These are phyloP conservation scores for Serinus canaria DNA, from an alignment of 2,113 vertebrate species.

Conservation along the genomic window DNA sequence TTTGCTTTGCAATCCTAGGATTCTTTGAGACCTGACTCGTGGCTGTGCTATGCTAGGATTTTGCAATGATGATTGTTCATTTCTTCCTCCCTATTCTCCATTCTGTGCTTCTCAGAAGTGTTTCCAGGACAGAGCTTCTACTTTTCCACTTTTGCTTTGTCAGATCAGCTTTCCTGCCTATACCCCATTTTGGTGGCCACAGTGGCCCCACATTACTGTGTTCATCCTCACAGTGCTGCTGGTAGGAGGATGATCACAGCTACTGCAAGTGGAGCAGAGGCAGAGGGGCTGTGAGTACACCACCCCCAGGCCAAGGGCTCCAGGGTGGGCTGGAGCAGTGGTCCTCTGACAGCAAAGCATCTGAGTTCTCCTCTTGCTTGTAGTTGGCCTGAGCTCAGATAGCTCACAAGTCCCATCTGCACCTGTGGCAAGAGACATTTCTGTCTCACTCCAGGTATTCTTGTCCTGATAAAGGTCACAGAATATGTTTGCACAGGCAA, in stretches of 20 bases:
- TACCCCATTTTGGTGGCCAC: background rate
- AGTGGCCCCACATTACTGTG: background rate
- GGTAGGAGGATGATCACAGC: background rate
- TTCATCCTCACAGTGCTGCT: background rate
- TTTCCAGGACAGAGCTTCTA: background rate
- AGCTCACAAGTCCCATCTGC: background rate
- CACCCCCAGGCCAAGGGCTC: accelerated
- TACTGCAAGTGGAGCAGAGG: background rate
- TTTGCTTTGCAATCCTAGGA: background rate
- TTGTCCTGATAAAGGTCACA: background rate
- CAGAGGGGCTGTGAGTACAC: background rate
- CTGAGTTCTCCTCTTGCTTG: background rate
- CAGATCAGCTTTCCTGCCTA: background rate
- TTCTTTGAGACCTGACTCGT: background rate
- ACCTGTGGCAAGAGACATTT: background rate
- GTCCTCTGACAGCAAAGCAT: background rate
- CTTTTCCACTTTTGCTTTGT: background rate
- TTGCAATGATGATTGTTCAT: background rate
- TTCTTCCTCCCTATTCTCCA: background rate
- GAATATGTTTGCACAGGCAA: background rate
- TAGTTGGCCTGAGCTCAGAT: background rate
- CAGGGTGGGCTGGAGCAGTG: background rate
- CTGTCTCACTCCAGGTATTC: background rate
- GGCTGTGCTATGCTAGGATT: background rate
- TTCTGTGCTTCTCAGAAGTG: background rate